Conservation (phyloP, 2,113 vertebrate genomes). For the Mastomys natalensis region DNA sequence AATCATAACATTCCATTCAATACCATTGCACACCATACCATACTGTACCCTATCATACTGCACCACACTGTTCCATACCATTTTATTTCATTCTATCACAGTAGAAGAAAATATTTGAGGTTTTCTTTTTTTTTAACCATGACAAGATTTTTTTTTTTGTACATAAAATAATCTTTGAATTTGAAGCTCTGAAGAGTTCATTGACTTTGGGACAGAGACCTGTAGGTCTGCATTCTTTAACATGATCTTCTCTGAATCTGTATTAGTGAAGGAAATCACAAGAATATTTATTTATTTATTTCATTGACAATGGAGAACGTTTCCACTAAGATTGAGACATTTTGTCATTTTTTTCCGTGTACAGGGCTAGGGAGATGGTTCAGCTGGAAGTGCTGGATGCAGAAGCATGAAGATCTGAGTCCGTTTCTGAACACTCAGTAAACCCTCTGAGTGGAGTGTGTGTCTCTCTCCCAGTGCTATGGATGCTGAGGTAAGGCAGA, state of each 20-base stretch:
- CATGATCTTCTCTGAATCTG: background rate
- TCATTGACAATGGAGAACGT: slow-evolving; percentile 3
- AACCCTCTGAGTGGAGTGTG: background rate
- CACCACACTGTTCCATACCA: too few species aligned
- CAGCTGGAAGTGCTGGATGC: background rate
- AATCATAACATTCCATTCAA: background rate
- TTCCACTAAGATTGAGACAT: background rate
- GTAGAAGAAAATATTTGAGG: background rate
- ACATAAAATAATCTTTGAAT: background rate
- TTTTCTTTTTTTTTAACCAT: background rate
- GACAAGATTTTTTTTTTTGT: background rate
- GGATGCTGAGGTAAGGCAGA: background rate
- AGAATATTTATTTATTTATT: background rate
- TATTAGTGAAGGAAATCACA: background rate
- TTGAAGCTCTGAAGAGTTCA: background rate
- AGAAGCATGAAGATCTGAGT: background rate
- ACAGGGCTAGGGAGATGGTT: background rate
- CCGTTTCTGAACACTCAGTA: background rate
- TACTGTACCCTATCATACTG: background rate
- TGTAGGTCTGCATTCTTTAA: background rate
- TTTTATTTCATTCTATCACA: background rate
- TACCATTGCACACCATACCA: background rate
- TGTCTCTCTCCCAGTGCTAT: background rate
- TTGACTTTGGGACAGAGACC: background rate
- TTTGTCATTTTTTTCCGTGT: background rate